Base-by-base conservation (phyloP, 2,888 invertebrate species). In the Chaitophorus viminalis region DNA sequence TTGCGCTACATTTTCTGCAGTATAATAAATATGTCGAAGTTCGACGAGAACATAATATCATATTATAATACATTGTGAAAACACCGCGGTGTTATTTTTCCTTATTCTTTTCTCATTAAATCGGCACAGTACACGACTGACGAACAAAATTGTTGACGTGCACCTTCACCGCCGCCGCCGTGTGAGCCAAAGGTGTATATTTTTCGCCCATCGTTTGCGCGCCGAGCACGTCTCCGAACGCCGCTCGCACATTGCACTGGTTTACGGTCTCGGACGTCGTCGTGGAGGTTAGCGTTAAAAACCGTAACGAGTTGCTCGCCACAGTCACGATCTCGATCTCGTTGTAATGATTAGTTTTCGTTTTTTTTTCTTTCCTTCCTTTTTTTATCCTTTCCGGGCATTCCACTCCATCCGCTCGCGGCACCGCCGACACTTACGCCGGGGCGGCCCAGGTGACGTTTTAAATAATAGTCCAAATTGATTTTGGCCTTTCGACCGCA, bases 391-490 rank as follows among this genome's bases (percentile, higher is more conserved):
- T 72, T 72, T 72, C 52, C 33, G 82, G 72, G 72, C 82, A 74
- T 74, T 82, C 82, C 33, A 11, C 68, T n/a, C n/a, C 46, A 14
- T 14, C 46, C 68, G 21, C 68, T 70, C 68, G 78, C 46, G 52
- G 76, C 77, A 68, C 68, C 78, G 78, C 77, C 78, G 85, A 86
- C 78, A 72, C 72, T 79, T 72, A 14, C 39, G n/a, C 8, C 54
- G 17, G 77, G 8, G 70, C 21, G 8, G 70, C 21, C 17, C 31
- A 75, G 84, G 85, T 85, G 78, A 86, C 85, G 85, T 77, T 86
- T 86, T 86, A 86, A 86, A 86, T 86, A 78, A 86, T 85, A 85
- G 84, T 78, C 85, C 78, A 86, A 86, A 86, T 86, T 60, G 86
- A 86, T 78, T 74, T 79, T 60, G 79, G 86, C 79, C 74, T 79